phyloP scores from a whole-genome alignment of 1,140 invertebrate genomes.

The Danaus melanippus region DNA sequence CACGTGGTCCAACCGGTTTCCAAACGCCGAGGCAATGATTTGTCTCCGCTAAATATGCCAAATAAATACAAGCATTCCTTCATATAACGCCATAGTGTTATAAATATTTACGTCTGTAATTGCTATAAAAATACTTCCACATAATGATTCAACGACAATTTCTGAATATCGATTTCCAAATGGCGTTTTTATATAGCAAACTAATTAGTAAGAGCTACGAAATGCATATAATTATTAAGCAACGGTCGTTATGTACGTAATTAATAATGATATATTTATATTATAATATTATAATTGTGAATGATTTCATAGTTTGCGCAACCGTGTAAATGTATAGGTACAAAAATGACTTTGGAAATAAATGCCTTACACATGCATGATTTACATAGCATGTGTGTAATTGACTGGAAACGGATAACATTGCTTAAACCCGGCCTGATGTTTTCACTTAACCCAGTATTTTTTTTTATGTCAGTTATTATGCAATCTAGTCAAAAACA shows the following conservation, averaged over 20 bases:
- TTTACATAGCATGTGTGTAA: slow-evolving; percentile 18
- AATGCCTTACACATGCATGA: slow-evolving; percentile 18
- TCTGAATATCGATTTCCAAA: no score
- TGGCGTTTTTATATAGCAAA: no score
- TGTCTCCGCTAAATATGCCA: slow-evolving; percentile 16
- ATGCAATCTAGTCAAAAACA: slow-evolving; percentile 8
- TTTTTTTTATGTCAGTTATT: slow-evolving; percentile 10
- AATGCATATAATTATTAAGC: no score
- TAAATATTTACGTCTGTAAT: not conserved
- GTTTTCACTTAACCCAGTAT: slow-evolving; percentile 20
- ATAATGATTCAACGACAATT: no score
- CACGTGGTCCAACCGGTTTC: slow-evolving; percentile 45
- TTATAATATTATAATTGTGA: slow-evolving; percentile 31
- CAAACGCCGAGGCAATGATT: slow-evolving; percentile 35
- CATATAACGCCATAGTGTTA: slow-evolving; percentile 7
- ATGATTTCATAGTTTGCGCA: slow-evolving; percentile 39
- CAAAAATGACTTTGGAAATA: slow-evolving; percentile 24
- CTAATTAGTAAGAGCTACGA: no score
- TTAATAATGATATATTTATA: slow-evolving; percentile 17
- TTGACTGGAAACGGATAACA: slow-evolving; percentile 20
- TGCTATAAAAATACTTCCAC: no score
- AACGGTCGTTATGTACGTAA: no score
- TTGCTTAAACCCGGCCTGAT: slow-evolving; percentile 21
- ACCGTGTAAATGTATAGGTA: slow-evolving; percentile 24
- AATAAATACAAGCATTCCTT: slow-evolving; percentile 10